Percentiles rank a stretch among this genome's conserved stretches.
These are phyloP conservation scores for Chondrilla cf. caribensis DNA, from an alignment of 37 sponge, comb jelly and placozoan genomes.

Conservation along the genomic window DNA sequence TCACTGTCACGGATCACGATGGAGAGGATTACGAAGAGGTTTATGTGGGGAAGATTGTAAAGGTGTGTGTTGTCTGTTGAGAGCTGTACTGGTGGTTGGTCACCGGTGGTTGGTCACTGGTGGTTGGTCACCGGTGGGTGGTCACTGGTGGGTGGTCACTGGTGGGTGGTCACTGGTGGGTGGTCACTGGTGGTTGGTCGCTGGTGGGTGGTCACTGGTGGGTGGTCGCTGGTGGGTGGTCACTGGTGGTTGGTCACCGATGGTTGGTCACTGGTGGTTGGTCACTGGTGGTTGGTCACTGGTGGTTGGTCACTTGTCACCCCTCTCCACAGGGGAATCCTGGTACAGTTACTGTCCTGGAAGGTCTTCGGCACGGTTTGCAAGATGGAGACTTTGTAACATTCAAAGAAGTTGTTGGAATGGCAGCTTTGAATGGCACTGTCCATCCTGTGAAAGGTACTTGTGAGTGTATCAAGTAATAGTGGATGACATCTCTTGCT, in stretches of 20 bases:
- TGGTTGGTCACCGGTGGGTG: too few relatives aligned
- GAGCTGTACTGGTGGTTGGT: slow-evolving; percentile 9
- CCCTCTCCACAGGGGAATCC: slow-evolving; percentile 53
- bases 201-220: too few relatives aligned
- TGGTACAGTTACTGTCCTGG: slow-evolving; percentile 76
- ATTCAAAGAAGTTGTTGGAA: slow-evolving; percentile 89
- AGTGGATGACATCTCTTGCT: too few relatives aligned
- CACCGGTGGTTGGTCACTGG: not conserved
- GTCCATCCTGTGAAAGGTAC: slow-evolving; percentile 61
- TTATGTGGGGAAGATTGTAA: slow-evolving; percentile 77
- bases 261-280: too few relatives aligned
- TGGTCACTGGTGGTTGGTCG: too few relatives aligned
- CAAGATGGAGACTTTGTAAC: slow-evolving; percentile 74
- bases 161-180: too few relatives aligned
- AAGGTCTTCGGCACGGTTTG: slow-evolving; percentile 72
- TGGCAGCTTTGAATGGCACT: slow-evolving; percentile 81
- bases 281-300: too few relatives aligned
- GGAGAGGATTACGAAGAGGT: slow-evolving; percentile 84
- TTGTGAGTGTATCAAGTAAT: not conserved
- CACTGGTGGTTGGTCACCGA: too few relatives aligned
- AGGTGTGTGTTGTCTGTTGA: slow-evolving; percentile 32
- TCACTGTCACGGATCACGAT: slow-evolving; percentile 72
- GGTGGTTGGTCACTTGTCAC: too few relatives aligned
- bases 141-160: too few relatives aligned
- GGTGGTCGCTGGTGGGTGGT: too few relatives aligned